These are phyloP conservation scores for Plumapathes pennacea DNA, from an alignment of 92 coral and sea anemone genomes.

Conservation along the genomic window DNA sequence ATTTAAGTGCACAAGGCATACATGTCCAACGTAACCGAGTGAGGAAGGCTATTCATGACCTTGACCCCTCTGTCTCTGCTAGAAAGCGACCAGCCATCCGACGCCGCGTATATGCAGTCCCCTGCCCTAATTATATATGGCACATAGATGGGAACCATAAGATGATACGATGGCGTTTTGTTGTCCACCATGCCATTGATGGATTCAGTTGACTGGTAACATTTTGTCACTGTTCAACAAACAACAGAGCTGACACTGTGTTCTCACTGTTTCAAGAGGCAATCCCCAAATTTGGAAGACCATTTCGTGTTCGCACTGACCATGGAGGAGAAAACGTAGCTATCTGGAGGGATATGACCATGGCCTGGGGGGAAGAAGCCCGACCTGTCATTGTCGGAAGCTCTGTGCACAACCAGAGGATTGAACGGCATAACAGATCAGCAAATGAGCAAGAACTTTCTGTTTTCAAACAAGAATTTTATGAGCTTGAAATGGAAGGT, in stretches of 20 bases:
- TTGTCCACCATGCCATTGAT: conserved; percentile 25
- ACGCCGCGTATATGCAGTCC: conserved; percentile 22
- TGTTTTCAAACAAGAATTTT: conserved; percentile 22
- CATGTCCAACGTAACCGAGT: conserved; percentile 22
- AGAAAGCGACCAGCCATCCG: conserved; percentile 12
- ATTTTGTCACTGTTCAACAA: conserved; percentile 17
- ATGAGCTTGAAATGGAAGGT: conserved; percentile 33
- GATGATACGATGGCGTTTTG: conserved; percentile 33
- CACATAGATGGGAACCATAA: conserved; percentile 39
- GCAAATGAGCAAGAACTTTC: conserved; percentile 41
- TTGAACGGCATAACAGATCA: conserved; percentile 52
- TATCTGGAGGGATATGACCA: conserved; percentile 31
- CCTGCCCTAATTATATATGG: conserved; percentile 27
- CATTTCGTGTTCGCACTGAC: conserved; percentile 43
- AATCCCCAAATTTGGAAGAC: conserved; percentile 11
- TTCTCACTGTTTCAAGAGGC: conserved; percentile 7
- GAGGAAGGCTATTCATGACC: conserved; percentile 11
- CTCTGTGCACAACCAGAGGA: conserved; percentile 57
- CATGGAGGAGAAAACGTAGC: conserved; percentile 61
- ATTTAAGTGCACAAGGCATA: conserved; percentile 26
- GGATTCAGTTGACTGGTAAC: conserved; percentile 26
- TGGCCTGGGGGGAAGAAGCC: conserved; percentile 41
- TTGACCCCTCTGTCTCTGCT: conserved; percentile 6
- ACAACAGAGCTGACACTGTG: conserved; percentile 25
- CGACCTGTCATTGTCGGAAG: conserved; percentile 48